Evolutionary conservation across 1,140 invertebrate genomes (phyloP), one percentile per base, ranked within the genome.

Genomic region (Physella acuta): DNA sequence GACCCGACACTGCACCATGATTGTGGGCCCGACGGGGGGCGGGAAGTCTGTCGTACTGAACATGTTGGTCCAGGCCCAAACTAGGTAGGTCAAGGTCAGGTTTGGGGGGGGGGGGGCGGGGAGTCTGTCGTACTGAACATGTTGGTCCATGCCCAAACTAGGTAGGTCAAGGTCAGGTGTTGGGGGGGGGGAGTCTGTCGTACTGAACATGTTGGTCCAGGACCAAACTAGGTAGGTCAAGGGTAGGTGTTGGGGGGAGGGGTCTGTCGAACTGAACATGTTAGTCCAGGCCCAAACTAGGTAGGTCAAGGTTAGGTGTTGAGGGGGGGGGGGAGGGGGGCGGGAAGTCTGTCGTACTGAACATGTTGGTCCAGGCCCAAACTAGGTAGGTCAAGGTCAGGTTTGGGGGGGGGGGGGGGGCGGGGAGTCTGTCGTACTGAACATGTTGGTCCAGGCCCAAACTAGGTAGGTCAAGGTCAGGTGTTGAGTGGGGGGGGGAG

Each of bases 1-100:
- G 91, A 94, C 91, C 1, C 88, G 92, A 36, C 93, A 95, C 83
- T 92, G 91, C 33, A 91, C 90, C 5, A 95, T 95, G 92, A 75
- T 95, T 34, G 91, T 95, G 24, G 94, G 1, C 0, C 93, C 93
- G 28, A 94, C 93, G 17, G 92, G 93, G 53, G 92, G 92, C 31
- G 93, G 93, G n/a, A 95, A 95, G 86, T 90, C 91, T 1, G 90
- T 93, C 16, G 89, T 95, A 11, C 89, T 95, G 71, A 87, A 93
- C 78, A 90, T 90, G 3, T 83, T 95, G 30, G 89, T 90, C 60
- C 90, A 90, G 78, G 90, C 92, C 20, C 92, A 92, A 86, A 91
- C 87, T 14, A 82, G 88, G 78, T 80, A 36, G 63, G 71, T 59
- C 51, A 8, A 8, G 20, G 5, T 55, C 28, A n/a, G n/a, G n/a